Conservation (phyloP, 92 coral and sea anemone genomes). For the Porites evermanni region DNA sequence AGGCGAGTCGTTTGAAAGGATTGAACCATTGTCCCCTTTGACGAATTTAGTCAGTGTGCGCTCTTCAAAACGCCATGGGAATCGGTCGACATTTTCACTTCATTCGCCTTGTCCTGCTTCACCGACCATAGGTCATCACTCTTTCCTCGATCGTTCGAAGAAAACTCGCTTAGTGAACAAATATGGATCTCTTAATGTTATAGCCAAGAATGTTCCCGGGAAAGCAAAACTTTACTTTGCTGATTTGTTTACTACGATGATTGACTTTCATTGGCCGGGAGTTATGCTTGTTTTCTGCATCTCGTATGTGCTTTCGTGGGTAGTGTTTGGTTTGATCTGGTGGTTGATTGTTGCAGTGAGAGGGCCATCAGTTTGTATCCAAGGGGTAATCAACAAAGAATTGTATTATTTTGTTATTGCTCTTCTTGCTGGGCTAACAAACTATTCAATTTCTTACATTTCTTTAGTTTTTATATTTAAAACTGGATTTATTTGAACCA, state of each 20-base stretch:
- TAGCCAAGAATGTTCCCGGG: constrained; percentile 75
- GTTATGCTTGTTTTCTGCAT: constrained; percentile 75
- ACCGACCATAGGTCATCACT: constrained; percentile 32
- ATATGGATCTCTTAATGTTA: constrained; percentile 72
- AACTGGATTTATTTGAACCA: too few relatives aligned
- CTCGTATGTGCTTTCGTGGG: constrained; percentile 89
- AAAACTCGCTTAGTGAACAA: constrained; percentile 79
- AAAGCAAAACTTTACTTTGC: constrained; percentile 78
- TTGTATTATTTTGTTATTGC: not conserved
- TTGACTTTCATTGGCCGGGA: constrained; percentile 90
- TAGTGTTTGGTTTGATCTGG: constrained; percentile 85
- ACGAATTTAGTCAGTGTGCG: not conserved
- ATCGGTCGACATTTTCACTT: not conserved
- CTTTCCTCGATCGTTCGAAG: not conserved
- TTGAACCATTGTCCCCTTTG: constrained; percentile 28
- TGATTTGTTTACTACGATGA: constrained; percentile 88
- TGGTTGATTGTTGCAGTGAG: constrained; percentile 78
- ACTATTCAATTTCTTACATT: not conserved
- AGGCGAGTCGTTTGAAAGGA: constrained; percentile 19
- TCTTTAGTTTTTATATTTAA: too few relatives aligned
- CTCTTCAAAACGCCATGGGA: constrained; percentile 19
- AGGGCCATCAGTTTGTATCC: constrained; percentile 82
- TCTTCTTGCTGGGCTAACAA: not conserved
- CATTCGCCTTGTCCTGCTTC: constrained; percentile 18
- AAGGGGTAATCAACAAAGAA: constrained; percentile 63